Base-by-base conservation (phyloP, 2,888 invertebrate genomes). In the Blera fallax region DNA sequence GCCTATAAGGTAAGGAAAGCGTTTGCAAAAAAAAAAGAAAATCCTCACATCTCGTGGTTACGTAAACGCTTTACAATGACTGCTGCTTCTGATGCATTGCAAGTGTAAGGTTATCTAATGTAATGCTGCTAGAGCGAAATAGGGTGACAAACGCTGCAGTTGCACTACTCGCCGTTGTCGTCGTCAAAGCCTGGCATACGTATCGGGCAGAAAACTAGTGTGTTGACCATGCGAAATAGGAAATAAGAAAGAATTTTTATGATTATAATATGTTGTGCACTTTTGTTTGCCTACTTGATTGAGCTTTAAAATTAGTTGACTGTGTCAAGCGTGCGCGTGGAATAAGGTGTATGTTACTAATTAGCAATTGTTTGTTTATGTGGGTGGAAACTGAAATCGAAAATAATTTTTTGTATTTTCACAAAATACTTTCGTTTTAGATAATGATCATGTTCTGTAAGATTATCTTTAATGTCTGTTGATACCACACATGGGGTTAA, bases 1-100 rank as follows among this genome's bases (percentile, higher is more conserved):
- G 98, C 99, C 60, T 99, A 99, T 91, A 97, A 99, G 96, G 97
- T 99, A 29, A 96, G 76, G 48, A 67, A 43, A 50, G 65, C 11
- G 10, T 10, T 18, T 18, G 50, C 16, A 29, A 29, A 72, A 74
- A n/a, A n/a, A n/a, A n/a, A n/a, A n/a, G n/a, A n/a, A n/a, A 74
- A 58, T 70, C 56, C 14, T 52, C 43, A 34, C n/a, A 14, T 50
- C 50, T 27, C 14, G 16, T 34, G 78, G 58, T 83, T 79, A 87
- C 82, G 87, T 87, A 87, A 84, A 87, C 85, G 58, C 48, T 69
- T 84, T 70, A 45, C 79, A 52, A 52, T 83, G 83, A 79, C 79
- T 45, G 60, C 54, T 16, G 54, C 54, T 24, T 37, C 50, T 62
- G 45, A 40, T 70, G 80, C 65, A 84, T 14, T 67, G 76, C 65